Evolutionary conservation across 1,140 invertebrate genomes (phyloP), one percentile per base, ranked within the genome.

Genomic region (Tenebrio molitor): DNA sequence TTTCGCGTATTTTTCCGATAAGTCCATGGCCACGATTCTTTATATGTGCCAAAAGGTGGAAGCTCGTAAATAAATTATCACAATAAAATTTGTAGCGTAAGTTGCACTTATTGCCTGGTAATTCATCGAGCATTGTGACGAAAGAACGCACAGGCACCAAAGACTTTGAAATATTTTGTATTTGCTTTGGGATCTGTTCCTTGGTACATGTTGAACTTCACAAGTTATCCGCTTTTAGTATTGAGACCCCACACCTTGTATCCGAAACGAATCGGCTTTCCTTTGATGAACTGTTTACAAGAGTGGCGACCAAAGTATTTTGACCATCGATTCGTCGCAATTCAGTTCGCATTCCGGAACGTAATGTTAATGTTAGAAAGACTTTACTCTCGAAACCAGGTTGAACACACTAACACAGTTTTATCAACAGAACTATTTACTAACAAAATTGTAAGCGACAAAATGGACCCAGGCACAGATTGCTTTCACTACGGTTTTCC

Each of bases 61-160:
- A 69, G 21, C 65, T 58, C 14, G 65, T 73, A 33, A 73, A 73
- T 42, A 69, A 69, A 53, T 73, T 68, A 21, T 72, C 64, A 17
- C 16, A 69, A 69, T 15, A 69, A 8, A 69, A 6, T 21, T 42
- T 44, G 39, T 69, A 73, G n/a, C 34, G 65, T 41, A 10, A 53
- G 34, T 33, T 33, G 29, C 29, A 5, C 12, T 73, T 68, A 1
- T 29, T 25, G 4, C n/a, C 2, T 29, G 70, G 70, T 6, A 68
- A 46, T 69, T 72, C 41, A 21, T 72, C 64, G 1, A 73, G 19
- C 42, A 73, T 69, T 39, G 62, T 68, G 29, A 71, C 1, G 8
- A 72, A 25, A 1, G 71, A 44, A 6, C 8, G 39, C 12, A 70
- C 29, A 39, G 4, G 23, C 15, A 23, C 65, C 72, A 58, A 73